A percentile compares a stretch with the other conserved stretches of the same genome.
These are phyloP conservation scores for Drosophila arizonae DNA, from an alignment of 1,140 invertebrate genomes.

Conservation along the genomic window DNA sequence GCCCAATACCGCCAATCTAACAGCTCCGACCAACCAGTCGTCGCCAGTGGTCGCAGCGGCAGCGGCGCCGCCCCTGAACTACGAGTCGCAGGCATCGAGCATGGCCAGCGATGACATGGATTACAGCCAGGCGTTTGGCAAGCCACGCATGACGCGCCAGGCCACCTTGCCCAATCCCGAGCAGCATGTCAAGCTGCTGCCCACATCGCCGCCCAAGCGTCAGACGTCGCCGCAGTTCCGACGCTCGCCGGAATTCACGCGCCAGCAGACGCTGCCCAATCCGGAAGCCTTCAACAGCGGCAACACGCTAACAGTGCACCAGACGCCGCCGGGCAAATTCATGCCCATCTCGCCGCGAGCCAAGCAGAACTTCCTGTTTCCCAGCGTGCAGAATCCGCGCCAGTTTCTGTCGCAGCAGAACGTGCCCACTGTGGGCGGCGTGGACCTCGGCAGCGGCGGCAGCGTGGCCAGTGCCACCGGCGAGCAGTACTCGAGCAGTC, in stretches of 20 bases:
- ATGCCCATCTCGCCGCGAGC: constrained; percentile 80
- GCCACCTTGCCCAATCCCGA: constrained; percentile 82
- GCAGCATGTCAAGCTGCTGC: constrained; percentile 79
- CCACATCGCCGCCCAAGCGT: constrained; percentile 81
- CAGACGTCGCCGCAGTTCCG: constrained; percentile 80
- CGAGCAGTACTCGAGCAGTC: constrained; percentile 82
- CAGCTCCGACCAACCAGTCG: constrained; percentile 37
- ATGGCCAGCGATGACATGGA: constrained; percentile 72
- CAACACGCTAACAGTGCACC: constrained; percentile 74
- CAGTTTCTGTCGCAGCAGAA: constrained; percentile 81
- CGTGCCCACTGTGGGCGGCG: constrained; percentile 69
- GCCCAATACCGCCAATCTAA: constrained; percentile 59
- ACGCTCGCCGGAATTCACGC: constrained; percentile 80
- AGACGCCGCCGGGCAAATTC: constrained; percentile 70
- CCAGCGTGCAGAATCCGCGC: constrained; percentile 75
- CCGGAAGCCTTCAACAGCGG: constrained; percentile 75
- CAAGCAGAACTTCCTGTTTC: constrained; percentile 82
- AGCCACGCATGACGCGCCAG: constrained; percentile 77
- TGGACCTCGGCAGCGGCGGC: constrained; percentile 56
- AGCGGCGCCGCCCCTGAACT: constrained; percentile 52
- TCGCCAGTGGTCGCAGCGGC: constrained; percentile 2
- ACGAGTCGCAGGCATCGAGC: constrained; percentile 64
- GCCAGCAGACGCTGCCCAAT: constrained; percentile 81
- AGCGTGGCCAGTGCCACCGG: constrained; percentile 60
- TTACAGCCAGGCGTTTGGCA: constrained; percentile 52